phyloP scores from a whole-genome alignment of 2,113 vertebrate species.

The Hippocampus comes region DNA sequence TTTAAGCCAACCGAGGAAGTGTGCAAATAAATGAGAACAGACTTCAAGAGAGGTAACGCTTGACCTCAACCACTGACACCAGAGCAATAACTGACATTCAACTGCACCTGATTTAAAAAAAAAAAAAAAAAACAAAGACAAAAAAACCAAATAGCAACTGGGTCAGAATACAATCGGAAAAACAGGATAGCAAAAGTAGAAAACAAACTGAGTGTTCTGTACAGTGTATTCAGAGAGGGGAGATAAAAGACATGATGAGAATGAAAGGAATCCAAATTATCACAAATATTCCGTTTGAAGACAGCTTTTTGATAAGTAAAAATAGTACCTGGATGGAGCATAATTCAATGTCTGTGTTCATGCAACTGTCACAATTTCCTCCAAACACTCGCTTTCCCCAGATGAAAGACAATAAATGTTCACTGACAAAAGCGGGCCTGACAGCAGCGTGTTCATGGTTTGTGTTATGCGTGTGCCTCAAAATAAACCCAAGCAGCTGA shows the following conservation, averaged over 20 bases:
- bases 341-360: constrained; percentile 18
- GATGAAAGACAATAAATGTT: constrained; percentile 49
- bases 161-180: constrained; percentile 23
- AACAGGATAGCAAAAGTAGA: neutral
- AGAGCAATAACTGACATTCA: constrained; percentile 71
- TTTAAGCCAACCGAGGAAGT: constrained; percentile 68
- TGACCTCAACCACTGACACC: constrained; percentile 63
- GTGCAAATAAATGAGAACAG: constrained; percentile 72
- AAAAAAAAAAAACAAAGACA: constrained; percentile 36
- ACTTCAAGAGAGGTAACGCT: constrained; percentile 61
- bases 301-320: constrained; percentile 30
- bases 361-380: constrained; percentile 36
- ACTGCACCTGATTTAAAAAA: constrained; percentile 59
- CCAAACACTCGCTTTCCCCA: constrained; percentile 32
- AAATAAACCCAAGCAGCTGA: constrained; percentile 1
- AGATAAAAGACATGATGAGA: constrained; percentile 32
- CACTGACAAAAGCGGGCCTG: constrained; percentile 34
- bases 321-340: constrained; percentile 29
- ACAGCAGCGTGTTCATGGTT: constrained; percentile 14
- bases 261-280: constrained; percentile 28
- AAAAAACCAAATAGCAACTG: neutral
- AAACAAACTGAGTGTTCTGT: neutral
- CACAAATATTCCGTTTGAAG: constrained; percentile 37
- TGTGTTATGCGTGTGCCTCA: constrained; percentile 14
- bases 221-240: neutral